Evolutionary conservation across 1,140 invertebrate genomes (phyloP).

Genomic region (Diprion similis): DNA sequence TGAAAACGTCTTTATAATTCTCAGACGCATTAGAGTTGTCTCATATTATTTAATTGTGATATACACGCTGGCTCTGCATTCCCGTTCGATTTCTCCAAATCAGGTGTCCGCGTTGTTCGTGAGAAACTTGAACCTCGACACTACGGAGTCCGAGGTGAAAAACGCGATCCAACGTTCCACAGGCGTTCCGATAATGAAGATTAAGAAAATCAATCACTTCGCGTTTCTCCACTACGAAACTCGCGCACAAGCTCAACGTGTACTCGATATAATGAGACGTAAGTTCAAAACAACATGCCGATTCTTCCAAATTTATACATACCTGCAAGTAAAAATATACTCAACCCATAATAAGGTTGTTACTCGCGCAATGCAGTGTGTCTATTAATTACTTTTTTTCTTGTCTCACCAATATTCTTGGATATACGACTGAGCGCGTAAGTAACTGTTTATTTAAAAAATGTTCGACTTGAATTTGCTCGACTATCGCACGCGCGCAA

Average conservation of each 20-base stretch:
- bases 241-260: slow-evolving; percentile 47
- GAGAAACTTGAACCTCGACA: slow-evolving; percentile 50
- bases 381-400: no score
- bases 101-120: slow-evolving; percentile 57
- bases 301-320: no score
- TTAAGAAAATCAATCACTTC: slow-evolving; percentile 61
- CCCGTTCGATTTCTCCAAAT: neutral
- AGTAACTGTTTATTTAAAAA: no score
- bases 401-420: no score
- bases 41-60: neutral
- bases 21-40: neutral
- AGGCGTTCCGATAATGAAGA: slow-evolving; percentile 51
- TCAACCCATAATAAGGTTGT: no score
- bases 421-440: no score
- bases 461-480: no score
- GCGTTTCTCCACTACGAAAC: slow-evolving; percentile 58
- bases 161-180: slow-evolving; percentile 51
- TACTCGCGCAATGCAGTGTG: no score
- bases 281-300: slow-evolving; percentile 21
- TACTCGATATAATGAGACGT: slow-evolving; percentile 50
- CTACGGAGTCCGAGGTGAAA: slow-evolving; percentile 47
- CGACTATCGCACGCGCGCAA: no score
- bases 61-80: neutral
- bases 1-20: neutral
- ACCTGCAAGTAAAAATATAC: no score